These are phyloP conservation scores for Paratrypauchen microcephalus DNA, from an alignment of 2,797 vertebrate species.

Conservation along the genomic window DNA sequence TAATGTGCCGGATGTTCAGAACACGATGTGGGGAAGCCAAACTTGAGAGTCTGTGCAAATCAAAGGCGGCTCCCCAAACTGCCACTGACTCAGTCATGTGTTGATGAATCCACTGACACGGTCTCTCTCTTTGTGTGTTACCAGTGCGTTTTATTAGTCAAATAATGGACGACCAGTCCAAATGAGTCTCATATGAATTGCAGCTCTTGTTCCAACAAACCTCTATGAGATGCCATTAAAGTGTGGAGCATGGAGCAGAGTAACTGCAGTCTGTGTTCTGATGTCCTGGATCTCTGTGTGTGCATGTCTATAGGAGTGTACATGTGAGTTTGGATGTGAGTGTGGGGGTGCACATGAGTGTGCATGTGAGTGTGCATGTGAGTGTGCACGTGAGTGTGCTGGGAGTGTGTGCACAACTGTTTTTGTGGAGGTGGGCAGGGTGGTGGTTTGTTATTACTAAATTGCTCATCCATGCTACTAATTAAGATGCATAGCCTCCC, in stretches of 20 bases:
- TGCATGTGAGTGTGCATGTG: not conserved
- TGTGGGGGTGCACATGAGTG: slow-evolving; percentile 1
- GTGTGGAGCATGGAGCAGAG: slow-evolving; percentile 7
- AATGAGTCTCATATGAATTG: slow-evolving; percentile 45
- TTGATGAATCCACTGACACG: slow-evolving; percentile 40
- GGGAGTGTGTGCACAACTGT: slow-evolving; percentile 9
- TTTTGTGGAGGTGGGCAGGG: slow-evolving; percentile 60
- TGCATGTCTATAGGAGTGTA: not conserved
- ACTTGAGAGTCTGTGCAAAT: slow-evolving; percentile 51
- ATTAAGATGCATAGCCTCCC: slow-evolving; percentile 77
- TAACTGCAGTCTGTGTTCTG: slow-evolving; percentile 14
- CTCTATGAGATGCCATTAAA: slow-evolving; percentile 33
- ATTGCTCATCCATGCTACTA: slow-evolving; percentile 72
- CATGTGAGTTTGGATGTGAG: not conserved
- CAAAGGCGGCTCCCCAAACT: slow-evolving; percentile 50
- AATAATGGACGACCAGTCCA: slow-evolving; percentile 37
- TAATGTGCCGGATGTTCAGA: slow-evolving; percentile 63
- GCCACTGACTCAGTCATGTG: slow-evolving; percentile 39
- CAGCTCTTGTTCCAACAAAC: slow-evolving; percentile 31
- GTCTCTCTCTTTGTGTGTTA: slow-evolving; percentile 3
- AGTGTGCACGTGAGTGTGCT: not conserved
- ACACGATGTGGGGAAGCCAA: slow-evolving; percentile 46
- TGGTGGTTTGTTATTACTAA: slow-evolving; percentile 74
- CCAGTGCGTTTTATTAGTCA: slow-evolving; percentile 18
- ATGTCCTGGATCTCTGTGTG: not conserved